These are phyloP conservation scores for Ceratotherium simum DNA, from an alignment of 2,113 vertebrate species.

Conservation along the genomic window DNA sequence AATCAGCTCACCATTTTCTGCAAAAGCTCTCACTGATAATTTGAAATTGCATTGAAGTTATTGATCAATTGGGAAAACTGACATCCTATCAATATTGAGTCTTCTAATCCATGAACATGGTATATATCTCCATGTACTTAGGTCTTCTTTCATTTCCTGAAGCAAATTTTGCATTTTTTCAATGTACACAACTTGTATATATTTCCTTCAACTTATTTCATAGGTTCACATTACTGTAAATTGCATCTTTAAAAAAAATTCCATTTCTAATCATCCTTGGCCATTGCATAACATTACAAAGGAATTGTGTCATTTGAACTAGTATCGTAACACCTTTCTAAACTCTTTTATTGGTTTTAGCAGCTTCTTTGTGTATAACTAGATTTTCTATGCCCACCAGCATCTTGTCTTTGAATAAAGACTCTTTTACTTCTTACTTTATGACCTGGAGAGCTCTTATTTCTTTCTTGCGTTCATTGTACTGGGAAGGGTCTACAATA, in stretches of 20 bases:
- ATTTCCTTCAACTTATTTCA: neutral
- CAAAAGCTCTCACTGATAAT: no score
- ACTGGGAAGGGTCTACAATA: neutral
- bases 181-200: neutral
- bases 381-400: neutral
- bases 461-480: neutral
- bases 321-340: neutral
- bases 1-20: no score
- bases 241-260: neutral
- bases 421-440: neutral
- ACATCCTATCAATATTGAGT: no score
- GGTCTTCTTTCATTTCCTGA: neutral
- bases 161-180: neutral
- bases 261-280: neutral
- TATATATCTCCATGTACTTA: neutral
- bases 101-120: neutral
- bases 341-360: neutral
- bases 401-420: neutral
- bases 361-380: neutral
- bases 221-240: neutral
- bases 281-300: neutral
- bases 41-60: no score
- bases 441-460: neutral
- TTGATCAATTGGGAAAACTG: no score
- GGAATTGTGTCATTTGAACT: neutral